phyloP scores from a whole-genome alignment of 2,888 invertebrate genomes.

The Trichopria drosophilae region DNA sequence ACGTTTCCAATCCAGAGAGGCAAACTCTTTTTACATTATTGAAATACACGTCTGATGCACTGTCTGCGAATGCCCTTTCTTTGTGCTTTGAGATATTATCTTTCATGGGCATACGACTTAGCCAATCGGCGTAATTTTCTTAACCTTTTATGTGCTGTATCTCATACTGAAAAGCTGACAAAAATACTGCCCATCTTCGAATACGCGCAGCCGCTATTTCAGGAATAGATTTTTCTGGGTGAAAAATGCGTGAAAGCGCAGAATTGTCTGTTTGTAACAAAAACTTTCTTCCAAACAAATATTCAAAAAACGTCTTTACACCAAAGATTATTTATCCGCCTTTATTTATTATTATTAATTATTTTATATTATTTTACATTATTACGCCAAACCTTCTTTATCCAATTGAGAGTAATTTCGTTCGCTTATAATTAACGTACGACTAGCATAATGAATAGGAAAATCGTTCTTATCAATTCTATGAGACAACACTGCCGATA shows the following conservation, averaged over 20 bases:
- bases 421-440: conserved; percentile 17
- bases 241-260: conserved; percentile 25
- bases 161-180: conserved; percentile 22
- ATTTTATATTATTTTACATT: too few relatives aligned
- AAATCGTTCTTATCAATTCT: conserved; percentile 15
- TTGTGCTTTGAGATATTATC: not conserved
- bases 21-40: conserved; percentile 17
- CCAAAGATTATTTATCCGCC: conserved; percentile 32
- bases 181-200: conserved; percentile 28
- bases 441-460: conserved; percentile 24
- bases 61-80: not conserved
- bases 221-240: conserved; percentile 20
- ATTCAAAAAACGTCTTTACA: conserved; percentile 27
- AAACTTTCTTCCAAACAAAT: conserved; percentile 24
- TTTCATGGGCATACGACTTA: conserved; percentile 12
- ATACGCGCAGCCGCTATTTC: conserved; percentile 24
- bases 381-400: conserved; percentile 23
- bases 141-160: conserved; percentile 21
- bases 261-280: conserved; percentile 27
- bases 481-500: conserved; percentile 25
- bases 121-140: conserved; percentile 24
- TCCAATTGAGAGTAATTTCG: conserved; percentile 26
- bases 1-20: conserved; percentile 11
- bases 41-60: not conserved
- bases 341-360: too few relatives aligned